phyloP scores from a whole-genome alignment of 37 sponge, comb jelly and placozoan species.

The Dysidea cf. avara region DNA sequence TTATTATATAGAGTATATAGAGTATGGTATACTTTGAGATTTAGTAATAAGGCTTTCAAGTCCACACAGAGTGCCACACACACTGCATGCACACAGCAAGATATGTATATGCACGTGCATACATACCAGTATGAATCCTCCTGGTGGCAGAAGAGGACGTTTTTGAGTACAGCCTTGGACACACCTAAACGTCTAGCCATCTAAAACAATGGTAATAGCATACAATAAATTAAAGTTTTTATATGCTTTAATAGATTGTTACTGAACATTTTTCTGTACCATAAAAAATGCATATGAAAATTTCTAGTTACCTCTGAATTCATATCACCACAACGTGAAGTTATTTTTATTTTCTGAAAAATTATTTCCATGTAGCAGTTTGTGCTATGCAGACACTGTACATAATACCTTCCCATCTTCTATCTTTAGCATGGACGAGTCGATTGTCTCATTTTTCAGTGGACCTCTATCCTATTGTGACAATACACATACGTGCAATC shows the following conservation, averaged over 20 bases:
- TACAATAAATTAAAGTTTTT: too few relatives aligned
- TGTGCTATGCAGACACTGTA: background rate
- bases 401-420: constrained; percentile 11
- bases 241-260: too few relatives aligned
- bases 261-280: too few relatives aligned
- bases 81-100: too few relatives aligned
- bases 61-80: too few relatives aligned
- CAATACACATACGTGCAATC: too few relatives aligned
- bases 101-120: too few relatives aligned
- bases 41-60: too few relatives aligned
- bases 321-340: constrained; percentile 81
- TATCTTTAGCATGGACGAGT: constrained; percentile 73
- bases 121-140: constrained; percentile 93
- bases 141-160: constrained; percentile 98
- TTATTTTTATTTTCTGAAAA: constrained; percentile 66
- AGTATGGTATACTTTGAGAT: too few relatives aligned
- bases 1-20: too few relatives aligned
- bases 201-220: constrained; percentile 9
- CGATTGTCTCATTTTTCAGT: constrained; percentile 74
- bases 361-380: background rate
- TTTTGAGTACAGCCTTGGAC: constrained; percentile 85
- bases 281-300: background rate
- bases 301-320: constrained; percentile 70
- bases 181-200: constrained; percentile 90
- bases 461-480: too few relatives aligned